Percentiles rank a stretch among this genome's conserved stretches.
Conservation (phyloP, 2,797 vertebrate genomes). For the Aldrovandia affinis region DNA sequence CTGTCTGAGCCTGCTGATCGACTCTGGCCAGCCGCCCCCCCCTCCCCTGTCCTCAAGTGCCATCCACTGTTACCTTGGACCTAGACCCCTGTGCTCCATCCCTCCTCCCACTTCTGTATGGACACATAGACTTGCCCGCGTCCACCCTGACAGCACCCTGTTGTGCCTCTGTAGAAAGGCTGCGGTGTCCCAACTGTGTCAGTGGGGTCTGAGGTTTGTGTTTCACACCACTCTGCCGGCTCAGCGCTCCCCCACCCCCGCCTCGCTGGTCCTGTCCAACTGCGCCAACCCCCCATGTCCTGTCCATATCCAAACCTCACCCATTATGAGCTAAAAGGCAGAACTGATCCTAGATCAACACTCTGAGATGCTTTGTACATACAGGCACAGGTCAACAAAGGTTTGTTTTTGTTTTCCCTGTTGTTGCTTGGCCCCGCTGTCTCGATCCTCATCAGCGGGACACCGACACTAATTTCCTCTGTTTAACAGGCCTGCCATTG, state of each 20-base stretch:
- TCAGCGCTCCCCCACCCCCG: background rate
- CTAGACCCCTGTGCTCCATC: too few species aligned
- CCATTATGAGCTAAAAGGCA: too few species aligned
- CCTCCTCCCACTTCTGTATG: too few species aligned
- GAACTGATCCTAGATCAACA: background rate
- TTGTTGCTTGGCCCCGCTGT: background rate
- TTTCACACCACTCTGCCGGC: too few species aligned
- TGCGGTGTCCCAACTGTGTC: too few species aligned
- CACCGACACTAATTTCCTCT: background rate
- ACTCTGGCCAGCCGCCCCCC: background rate
- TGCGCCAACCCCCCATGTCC: background rate
- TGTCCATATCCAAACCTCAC: too few species aligned
- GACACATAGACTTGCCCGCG: too few species aligned
- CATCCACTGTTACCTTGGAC: background rate
- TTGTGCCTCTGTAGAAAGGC: too few species aligned
- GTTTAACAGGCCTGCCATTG: constrained; percentile 31
- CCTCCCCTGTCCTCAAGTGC: background rate
- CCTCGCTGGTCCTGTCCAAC: background rate
- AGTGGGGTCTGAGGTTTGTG: too few species aligned
- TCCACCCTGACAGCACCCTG: too few species aligned
- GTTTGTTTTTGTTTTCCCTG: background rate
- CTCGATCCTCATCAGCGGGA: background rate
- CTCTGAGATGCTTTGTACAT: background rate
- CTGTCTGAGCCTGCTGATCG: constrained; percentile 2
- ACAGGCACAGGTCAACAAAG: background rate